Evolutionary conservation across 2,888 invertebrate genomes (phyloP).

Genomic region (Keiferia lycopersicella): DNA sequence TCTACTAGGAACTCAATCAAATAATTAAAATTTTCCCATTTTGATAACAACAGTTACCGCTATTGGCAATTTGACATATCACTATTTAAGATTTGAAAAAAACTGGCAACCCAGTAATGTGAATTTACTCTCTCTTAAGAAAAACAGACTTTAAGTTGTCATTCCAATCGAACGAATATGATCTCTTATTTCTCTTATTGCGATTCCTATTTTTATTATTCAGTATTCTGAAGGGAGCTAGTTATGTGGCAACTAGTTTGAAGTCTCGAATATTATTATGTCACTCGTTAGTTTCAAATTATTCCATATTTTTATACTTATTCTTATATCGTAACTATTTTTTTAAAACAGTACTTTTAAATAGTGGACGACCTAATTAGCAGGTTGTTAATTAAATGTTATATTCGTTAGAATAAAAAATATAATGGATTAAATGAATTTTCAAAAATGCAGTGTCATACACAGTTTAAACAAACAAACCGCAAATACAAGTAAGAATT

Average conservation of each 20-base stretch:
- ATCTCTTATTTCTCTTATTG: conserved; percentile 42
- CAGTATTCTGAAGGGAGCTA: conserved; percentile 12
- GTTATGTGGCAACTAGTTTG: neutral
- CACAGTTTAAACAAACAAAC: neutral
- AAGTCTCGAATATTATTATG: neutral
- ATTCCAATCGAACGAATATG: conserved; percentile 47
- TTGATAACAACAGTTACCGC: too few species aligned
- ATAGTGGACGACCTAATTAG: neutral
- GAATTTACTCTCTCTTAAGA: too few species aligned
- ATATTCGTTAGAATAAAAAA: neutral
- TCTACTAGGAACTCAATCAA: too few species aligned
- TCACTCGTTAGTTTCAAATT: neutral
- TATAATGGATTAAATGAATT: neutral
- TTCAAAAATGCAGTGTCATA: neutral
- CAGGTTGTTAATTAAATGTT: neutral
- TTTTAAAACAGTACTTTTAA: neutral
- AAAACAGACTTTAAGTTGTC: too few species aligned
- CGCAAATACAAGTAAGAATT: too few species aligned
- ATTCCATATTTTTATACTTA: conserved; percentile 11
- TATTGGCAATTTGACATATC: too few species aligned
- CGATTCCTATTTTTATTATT: conserved; percentile 19
- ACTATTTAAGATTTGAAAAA: too few species aligned
- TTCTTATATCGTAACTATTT: neutral
- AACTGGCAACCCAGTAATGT: too few species aligned
- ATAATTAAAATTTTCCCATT: too few species aligned